Percentiles rank a stretch among this genome's conserved stretches.
Conservation (phyloP, 2,888 invertebrate genomes). For the Andrena chrysosceles region DNA sequence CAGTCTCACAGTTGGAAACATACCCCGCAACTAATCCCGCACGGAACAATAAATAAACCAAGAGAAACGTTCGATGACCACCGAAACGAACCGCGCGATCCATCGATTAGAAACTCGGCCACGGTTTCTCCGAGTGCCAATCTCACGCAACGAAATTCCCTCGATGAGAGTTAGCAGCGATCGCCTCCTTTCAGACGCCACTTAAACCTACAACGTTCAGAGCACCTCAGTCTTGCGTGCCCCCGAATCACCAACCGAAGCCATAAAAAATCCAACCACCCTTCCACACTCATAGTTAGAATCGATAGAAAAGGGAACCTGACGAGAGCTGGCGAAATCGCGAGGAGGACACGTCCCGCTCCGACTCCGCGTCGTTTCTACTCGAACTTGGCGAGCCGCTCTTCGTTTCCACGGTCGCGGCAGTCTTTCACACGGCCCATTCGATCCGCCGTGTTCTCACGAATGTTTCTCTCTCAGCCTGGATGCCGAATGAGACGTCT, state of each 20-base stretch:
- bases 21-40: neutral
- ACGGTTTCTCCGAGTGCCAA: neutral
- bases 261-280: neutral
- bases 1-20: neutral
- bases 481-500: constrained; percentile 34
- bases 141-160: neutral
- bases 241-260: neutral
- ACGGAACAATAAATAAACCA: constrained; percentile 4
- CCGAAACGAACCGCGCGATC: constrained; percentile 4
- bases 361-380: constrained; percentile 3
- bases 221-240: constrained; percentile 35
- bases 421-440: constrained; percentile 56
- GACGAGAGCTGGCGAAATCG: neutral
- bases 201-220: constrained; percentile 52
- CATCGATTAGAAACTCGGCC: neutral
- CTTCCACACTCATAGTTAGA: neutral
- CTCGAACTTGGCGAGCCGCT: constrained; percentile 19
- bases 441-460: constrained; percentile 53
- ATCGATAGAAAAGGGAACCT: neutral
- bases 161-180: neutral
- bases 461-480: constrained; percentile 43
- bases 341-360: neutral
- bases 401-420: constrained; percentile 42
- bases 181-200: constrained; percentile 17
- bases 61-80: constrained; percentile 1